phyloP scores from a whole-genome alignment of 1,140 invertebrate species.

The Zaprionus taronus region DNA sequence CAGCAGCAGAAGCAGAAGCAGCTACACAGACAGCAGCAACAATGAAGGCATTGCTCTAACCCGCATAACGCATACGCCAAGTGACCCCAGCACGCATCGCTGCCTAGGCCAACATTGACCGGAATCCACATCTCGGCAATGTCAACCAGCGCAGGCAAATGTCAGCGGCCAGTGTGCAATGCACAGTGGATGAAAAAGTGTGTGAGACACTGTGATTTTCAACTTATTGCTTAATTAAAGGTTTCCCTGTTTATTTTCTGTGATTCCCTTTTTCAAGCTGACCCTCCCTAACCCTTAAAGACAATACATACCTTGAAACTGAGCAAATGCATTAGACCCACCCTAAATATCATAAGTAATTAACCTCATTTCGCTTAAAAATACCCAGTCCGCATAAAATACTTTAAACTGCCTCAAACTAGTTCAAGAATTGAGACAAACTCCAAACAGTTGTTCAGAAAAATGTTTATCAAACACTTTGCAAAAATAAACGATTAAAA shows the following conservation, averaged over 20 bases:
- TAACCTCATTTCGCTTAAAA: background rate
- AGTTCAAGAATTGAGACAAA: background rate
- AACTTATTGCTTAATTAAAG: background rate
- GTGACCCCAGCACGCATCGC: conserved; percentile 66
- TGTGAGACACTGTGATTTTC: background rate
- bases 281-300: too few relatives aligned
- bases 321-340: background rate
- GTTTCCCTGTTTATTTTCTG: too few relatives aligned
- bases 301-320: background rate
- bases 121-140: conserved; percentile 42
- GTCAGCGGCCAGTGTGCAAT: conserved; percentile 1
- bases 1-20: conserved; percentile 21
- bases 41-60: conserved; percentile 20
- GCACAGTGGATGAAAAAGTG: conserved; percentile 9
- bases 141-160: conserved; percentile 25
- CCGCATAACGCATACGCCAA: conserved; percentile 44
- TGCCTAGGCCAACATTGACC: conserved; percentile 62
- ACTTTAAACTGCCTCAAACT: background rate
- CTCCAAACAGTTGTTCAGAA: background rate
- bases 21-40: conserved; percentile 36
- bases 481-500: too few relatives aligned
- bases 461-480: background rate
- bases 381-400: background rate
- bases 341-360: background rate
- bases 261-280: background rate